Evolutionary conservation across 2,888 invertebrate species (phyloP), one percentile per base, ranked within the genome.

Genomic region (Autographa pulchrina): DNA sequence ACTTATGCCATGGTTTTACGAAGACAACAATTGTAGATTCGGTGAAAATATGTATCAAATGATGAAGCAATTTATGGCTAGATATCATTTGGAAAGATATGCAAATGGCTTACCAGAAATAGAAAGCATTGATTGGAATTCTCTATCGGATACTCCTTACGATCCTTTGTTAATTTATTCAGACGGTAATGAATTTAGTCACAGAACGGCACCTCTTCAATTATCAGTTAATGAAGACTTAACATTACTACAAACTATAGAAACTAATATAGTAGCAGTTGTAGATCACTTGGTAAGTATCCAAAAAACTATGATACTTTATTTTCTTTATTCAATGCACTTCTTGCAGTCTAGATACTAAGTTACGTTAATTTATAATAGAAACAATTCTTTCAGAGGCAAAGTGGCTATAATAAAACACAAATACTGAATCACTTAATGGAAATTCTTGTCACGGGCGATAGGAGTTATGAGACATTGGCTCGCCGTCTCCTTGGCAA

Each of bases 41-140:
- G 97, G 97, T 56, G 97, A 97, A 89, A 92, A 96, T 74, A 96
- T 97, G 91, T 96, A 97, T 87, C 96, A 96, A 90, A 92, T 95
- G 83, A 96, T 97, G 86, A 97, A 97, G 86, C 97, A 97, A 89
- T 88, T 97, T n/a, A 91, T 96, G 87, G 96, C 97, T 58, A 96
- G 97, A 85, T 97, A 97, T 92, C 96, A 97, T 85, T 92, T 97
- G 83, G 97, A 98, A 89, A 96, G 97, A 86, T 94, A 97, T 80
- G 96, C 97, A n/a, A 96, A 97, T 87, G 96, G 96, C 32, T 86
- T 97, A 68, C 96, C 96, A 9, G 96, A 96, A 72, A 92, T 97
- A 77, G 94, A 96, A 18, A 92, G 94, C 41, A 92, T 97, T 77
- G 93, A 96, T 81, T 97, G 96, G 95, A 89, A 95, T 85, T 85